phyloP scores from a whole-genome alignment of 1,140 invertebrate species.

The Aphaenogaster rudis region DNA sequence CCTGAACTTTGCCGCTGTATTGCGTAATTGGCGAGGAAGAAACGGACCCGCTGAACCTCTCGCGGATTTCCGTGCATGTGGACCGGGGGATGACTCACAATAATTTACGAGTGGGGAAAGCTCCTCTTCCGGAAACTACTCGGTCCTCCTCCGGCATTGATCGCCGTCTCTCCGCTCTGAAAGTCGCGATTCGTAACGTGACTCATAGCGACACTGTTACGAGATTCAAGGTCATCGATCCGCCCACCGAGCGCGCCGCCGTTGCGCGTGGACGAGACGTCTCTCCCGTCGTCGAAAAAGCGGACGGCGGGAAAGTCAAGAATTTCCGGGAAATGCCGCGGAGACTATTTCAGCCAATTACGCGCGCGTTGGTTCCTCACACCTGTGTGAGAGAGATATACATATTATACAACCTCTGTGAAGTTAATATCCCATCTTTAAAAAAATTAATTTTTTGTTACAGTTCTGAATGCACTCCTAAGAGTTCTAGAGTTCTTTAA shows the following conservation, averaged over 20 bases:
- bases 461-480: no score
- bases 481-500: no score
- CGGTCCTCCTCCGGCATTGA: constrained; percentile 61
- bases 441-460: no score
- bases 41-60: constrained; percentile 34
- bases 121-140: constrained; percentile 60
- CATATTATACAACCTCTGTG: no score
- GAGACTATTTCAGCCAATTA: not conserved
- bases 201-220: constrained; percentile 64
- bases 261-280: not conserved
- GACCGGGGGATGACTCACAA: constrained; percentile 43
- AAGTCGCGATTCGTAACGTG: constrained; percentile 68
- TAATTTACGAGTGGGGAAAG: constrained; percentile 57
- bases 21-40: constrained; percentile 48
- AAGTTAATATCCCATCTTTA: no score
- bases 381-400: not conserved
- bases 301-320: not conserved
- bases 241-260: constrained; percentile 59
- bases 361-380: not conserved
- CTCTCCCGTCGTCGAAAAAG: constrained; percentile 10
- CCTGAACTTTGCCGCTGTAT: constrained; percentile 19
- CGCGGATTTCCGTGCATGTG: not conserved
- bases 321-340: not conserved
- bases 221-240: constrained; percentile 73
- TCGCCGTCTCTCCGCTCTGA: constrained; percentile 62